Evolutionary conservation across 2,888 invertebrate species (phyloP).

Genomic region (Megaustenia siamemsis): DNA sequence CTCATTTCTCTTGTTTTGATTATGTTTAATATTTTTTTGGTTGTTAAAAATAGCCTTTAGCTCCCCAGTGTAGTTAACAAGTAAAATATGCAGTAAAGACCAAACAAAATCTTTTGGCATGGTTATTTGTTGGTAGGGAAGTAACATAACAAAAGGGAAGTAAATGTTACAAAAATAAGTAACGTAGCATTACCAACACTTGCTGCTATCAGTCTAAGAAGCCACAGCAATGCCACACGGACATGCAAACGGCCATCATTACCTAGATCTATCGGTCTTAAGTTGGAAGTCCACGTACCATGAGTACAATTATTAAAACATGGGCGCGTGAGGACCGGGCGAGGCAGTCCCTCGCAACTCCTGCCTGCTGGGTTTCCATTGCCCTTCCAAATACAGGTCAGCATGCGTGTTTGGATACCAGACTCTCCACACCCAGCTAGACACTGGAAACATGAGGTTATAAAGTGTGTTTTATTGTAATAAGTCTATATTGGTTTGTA

Average conservation of each 20-base stretch:
- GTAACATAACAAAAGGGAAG: neutral
- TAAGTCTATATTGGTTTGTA: too few species aligned
- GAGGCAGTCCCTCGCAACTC: constrained; percentile 87
- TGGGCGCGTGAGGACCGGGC: constrained; percentile 89
- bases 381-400: constrained; percentile 95
- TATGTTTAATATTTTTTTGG: too few species aligned
- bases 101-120: too few species aligned
- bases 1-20: too few species aligned
- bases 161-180: constrained; percentile 2
- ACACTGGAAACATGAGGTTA: constrained; percentile 82
- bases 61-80: neutral
- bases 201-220: constrained; percentile 42
- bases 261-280: constrained; percentile 41
- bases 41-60: too few species aligned
- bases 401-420: constrained; percentile 91
- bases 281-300: constrained; percentile 80
- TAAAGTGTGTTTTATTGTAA: neutral
- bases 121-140: constrained; percentile 1
- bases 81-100: neutral
- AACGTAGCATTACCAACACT: constrained; percentile 8
- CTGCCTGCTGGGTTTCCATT: constrained; percentile 91
- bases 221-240: constrained; percentile 50
- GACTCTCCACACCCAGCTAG: constrained; percentile 89
- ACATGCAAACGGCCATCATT: constrained; percentile 34
- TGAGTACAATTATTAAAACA: constrained; percentile 83